Evolutionary conservation across 2,113 vertebrate genomes (phyloP), one percentile per base, ranked within the genome.

Genomic region (Pardalotus punctatus): DNA sequence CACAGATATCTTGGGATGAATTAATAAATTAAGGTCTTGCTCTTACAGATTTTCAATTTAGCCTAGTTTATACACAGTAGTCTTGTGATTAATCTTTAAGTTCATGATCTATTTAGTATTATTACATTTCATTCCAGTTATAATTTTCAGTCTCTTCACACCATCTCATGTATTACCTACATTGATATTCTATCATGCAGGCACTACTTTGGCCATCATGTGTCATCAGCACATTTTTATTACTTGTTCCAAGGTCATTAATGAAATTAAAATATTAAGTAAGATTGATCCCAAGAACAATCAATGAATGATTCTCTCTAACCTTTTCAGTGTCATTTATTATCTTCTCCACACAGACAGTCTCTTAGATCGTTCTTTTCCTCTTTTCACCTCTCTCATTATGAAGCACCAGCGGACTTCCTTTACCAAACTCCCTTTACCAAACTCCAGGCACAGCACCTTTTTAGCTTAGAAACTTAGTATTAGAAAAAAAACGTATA

Each of bases 241-340:
- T 85, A 36, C 62, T 91, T 93, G 35, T 88, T 91, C 38, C 88
- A 86, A 94, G 67, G 54, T 80, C 45, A 90, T 82, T 94, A 94
- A 92, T 65, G 45, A 92, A 95, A 95, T 89, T 6, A 91, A 96
- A 94, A 93, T 92, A 82, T 76, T 97, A 91, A 86, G 57, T 33
- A 76, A 92, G 29, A 72, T 27, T 76, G 57, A 82, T 71, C 78
- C 43, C 50, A 65, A 69, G 74, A 82, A 53, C 13, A 93, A 87
- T 76, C 22, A 0, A 9, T 65, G 13, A 13, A 14, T 90, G 24
- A 72, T 76, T 76, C 24, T 60, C 18, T 87, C 40, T 43, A 85
- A 33, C 14, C 24, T 84, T 86, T 84, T 51, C 42, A 53, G 58
- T 45, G 47, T 11, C 28, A 42, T 60, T 91, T 90, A 90, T 90